Percentiles rank a stretch among this genome's conserved stretches.
Evolutionary conservation across 64 coral and sea anemone species (phyloP).

Genomic region (Acropora yongei): DNA sequence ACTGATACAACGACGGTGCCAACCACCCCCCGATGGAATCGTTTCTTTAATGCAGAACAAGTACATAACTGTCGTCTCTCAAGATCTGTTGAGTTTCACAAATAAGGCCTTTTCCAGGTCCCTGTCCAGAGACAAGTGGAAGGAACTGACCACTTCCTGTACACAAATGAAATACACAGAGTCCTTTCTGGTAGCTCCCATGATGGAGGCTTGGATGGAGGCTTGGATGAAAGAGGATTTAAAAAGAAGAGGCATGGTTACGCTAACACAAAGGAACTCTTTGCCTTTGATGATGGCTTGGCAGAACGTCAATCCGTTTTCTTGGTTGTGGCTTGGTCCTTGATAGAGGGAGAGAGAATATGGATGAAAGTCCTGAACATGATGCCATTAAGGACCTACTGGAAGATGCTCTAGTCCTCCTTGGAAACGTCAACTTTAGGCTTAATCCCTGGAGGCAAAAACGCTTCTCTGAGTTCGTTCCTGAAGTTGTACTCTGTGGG

Average conservation of each 20-base stretch:
- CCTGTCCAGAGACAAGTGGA: background rate
- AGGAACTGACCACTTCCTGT: background rate
- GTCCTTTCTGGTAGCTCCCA: background rate
- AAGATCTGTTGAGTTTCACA: background rate
- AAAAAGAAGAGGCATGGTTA: background rate
- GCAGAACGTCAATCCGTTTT: background rate
- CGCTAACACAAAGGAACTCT: slow-evolving; percentile 42
- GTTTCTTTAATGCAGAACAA: background rate
- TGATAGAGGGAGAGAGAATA: background rate
- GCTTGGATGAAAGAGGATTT: slow-evolving; percentile 27
- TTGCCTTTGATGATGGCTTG: slow-evolving; percentile 47
- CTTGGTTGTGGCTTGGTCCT: too few species aligned
- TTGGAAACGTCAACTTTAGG: slow-evolving; percentile 26
- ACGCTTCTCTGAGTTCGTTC: slow-evolving; percentile 16
- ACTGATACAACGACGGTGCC: background rate
- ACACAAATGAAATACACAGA: background rate
- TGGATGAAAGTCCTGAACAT: background rate
- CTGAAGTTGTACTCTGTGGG: slow-evolving; percentile 10
- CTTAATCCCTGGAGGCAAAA: slow-evolving; percentile 45
- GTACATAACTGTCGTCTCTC: background rate
- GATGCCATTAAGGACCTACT: slow-evolving; percentile 7
- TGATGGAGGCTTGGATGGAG: background rate
- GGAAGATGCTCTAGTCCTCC: slow-evolving; percentile 30
- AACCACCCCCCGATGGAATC: background rate
- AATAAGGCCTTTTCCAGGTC: background rate